Evolutionary conservation across 2,113 vertebrate genomes (phyloP), one percentile per base, ranked within the genome.

Genomic region (Arothron firmamentum): DNA sequence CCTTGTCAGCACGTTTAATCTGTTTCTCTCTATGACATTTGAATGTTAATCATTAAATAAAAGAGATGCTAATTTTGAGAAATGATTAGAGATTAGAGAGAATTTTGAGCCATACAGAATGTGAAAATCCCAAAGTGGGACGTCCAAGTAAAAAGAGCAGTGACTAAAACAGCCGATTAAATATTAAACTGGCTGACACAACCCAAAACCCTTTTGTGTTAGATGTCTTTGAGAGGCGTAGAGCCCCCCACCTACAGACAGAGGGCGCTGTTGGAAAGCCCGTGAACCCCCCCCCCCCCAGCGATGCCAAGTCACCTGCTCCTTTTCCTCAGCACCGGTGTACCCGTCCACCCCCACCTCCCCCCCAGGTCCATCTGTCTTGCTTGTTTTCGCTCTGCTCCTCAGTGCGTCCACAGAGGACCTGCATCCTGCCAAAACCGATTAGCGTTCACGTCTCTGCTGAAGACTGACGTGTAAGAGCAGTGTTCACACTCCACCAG

Each of bases 211-310:
- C 17, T 45, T 50, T 54, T 19, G 14, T 13, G 21, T 15, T 45
- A 31, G 21, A n/a, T 60, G 47, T n/a, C 19, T 52, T n/a, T 38
- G 38, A 11, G 3, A 1, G 10, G 5, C 83, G 84, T 52, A 77
- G 48, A 52, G 47, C 53, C 66, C 17, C n/a, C 3, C 25, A 14
- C 1, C 0, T 16, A 62, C 67, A 83, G 78, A 76, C 74, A 88
- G 89, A 87, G 84, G 91, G 89, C 67, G 81, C 87, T 91, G 80
- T 88, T 86, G 87, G 79, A 85, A 83, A 87, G 70, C 70, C 15
- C 63, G 67, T 77, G 47, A 65, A 55, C 48, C 25, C 6, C 6
- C 16, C 25, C 31, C 31, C 4, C 25, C 34, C 34, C 34, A 23
- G 21, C 21, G 21, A 23, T 23, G 21, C 50, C 43, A 53, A 62